Evolutionary conservation across 1,140 invertebrate genomes (phyloP), one percentile per base, ranked within the genome.

Genomic region (Oryctes rhinoceros): DNA sequence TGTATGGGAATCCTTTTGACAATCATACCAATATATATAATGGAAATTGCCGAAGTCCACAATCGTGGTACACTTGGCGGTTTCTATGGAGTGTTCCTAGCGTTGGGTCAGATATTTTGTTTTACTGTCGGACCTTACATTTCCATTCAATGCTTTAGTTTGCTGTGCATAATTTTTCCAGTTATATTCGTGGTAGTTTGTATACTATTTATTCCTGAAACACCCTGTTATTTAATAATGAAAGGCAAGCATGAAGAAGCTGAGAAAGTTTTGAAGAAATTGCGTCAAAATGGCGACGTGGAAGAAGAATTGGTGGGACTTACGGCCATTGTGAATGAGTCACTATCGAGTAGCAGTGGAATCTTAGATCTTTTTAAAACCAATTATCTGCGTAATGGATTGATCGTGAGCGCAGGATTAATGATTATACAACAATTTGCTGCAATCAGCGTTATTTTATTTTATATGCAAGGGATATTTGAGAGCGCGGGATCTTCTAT

Each of bases 391-490:
- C 87, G 90, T 18, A 92, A 91, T 80, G 92, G 91, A 0, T 86
- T 96, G 77, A 88, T 93, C 53, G 91, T 94, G 65, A 92, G 91
- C 0, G 90, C 92, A 80, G 90, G 91, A 1, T 87, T 96, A 48
- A 92, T 94, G 76, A 86, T 90, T 78, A 92, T 93, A 86, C 94
- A 94, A 83, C 93, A 95, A 86, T 88, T 95, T 13, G 92, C 91
- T 3, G 95, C 94, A 18, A 94, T 94, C 83, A 95, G 95, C 86
- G 93, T 93, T 4, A 92, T 96, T 2, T 90, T 96, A 37, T 95
- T 96, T 86, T 95, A 94, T 86, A 91, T 94, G 81, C 91, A 92
- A 47, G 89, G 88, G 0, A 96, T 94, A 84, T 96, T 94, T 83
- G 83, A 87, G 1, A 89, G 89, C 6, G 90, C 93, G 6, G 90